Evolutionary conservation across 1,140 invertebrate species (phyloP), one percentile per base, ranked within the genome.

Genomic region (Anthonomus grandis): DNA sequence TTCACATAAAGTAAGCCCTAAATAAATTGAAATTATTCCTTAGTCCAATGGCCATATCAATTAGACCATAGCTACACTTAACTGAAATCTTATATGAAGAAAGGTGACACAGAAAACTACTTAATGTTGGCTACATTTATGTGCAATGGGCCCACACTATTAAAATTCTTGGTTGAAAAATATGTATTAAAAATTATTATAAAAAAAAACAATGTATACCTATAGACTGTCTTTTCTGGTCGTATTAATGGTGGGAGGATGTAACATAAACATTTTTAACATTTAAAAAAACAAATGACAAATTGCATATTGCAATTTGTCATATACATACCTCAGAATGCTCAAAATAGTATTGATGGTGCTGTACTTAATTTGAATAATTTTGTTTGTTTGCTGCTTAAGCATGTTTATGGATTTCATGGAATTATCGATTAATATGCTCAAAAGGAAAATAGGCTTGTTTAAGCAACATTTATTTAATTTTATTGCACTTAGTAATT

Each of bases 341-440:
- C 39, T 42, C 39, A 42, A 42, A 42, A 42, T 19, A 42, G 36
- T 38, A 38, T 42, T 42, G 6, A 42, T 12, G 39, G 39, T 42
- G 39, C 39, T 42, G 39, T 42, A 42, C 39, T 42, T 42, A 42
- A 42, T 12, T 42, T 18, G 10, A 8, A 8, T 6, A 21, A 42
- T 8, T 13, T 6, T 38, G 6, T 31, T 6, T 8, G 27, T 8
- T 31, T 31, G 6, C 17, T 39, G 17, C 17, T 17, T n/a, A n/a
- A n/a, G n/a, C n/a, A n/a, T n/a, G n/a, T n/a, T n/a, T n/a, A n/a
- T n/a, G n/a, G n/a, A n/a, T n/a, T n/a, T n/a, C n/a, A n/a, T n/a
- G n/a, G n/a, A n/a, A n/a, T n/a, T n/a, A n/a, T n/a, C n/a, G n/a
- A 12, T 39, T 39, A 12, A 39, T 39, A 12, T 39, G 9, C 5